Base-by-base conservation (phyloP, 2,888 invertebrate genomes). In the Adelognathus sp. region DNA sequence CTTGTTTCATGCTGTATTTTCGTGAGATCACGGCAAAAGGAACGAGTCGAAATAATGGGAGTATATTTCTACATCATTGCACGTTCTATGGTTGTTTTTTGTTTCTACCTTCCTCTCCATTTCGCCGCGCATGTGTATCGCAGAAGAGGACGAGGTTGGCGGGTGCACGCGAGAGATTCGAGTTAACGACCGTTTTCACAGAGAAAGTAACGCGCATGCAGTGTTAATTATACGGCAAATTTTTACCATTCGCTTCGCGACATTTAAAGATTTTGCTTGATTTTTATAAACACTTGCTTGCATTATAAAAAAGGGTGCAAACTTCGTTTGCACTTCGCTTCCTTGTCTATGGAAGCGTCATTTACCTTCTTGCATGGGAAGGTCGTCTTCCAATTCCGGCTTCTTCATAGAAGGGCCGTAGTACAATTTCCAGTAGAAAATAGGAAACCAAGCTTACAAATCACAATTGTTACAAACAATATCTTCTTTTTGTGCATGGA, bases 31-130 rank as follows among this genome's bases (percentile, higher is more conserved):
- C 14, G 36, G 36, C 7, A 60, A 60, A 60, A n/a, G 18, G 36
- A 36, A 33, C 58, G 36, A 39, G 36, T 60, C 18, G 36, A 60
- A 60, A 60, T 33, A 21, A 60, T 60, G 36, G 21, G 36, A 36
- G 18, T 50, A 24, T 50, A 50, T 50, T n/a, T 50, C 46, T 21
- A 11, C 46, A 24, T 24, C n/a, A 50, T 24, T 50, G 46, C 46
- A 50, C 46, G 46, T 50, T 21, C 18, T 21, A 50, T 50, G 21
- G 24, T 50, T 6, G 21, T 50, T 50, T 50, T 24, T 21, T 50
- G 46, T 24, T 50, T 50, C 46, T 50, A n/a, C 24, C n/a, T 24
- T 21, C n/a, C 36, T 36, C 46, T 21, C 46, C 24, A n/a, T 21
- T 24, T 50, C 24, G 4, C 24, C 46, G 46, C 18, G 5, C 9